Base-by-base conservation (phyloP, 2,113 vertebrate species). In the Channa argus region DNA sequence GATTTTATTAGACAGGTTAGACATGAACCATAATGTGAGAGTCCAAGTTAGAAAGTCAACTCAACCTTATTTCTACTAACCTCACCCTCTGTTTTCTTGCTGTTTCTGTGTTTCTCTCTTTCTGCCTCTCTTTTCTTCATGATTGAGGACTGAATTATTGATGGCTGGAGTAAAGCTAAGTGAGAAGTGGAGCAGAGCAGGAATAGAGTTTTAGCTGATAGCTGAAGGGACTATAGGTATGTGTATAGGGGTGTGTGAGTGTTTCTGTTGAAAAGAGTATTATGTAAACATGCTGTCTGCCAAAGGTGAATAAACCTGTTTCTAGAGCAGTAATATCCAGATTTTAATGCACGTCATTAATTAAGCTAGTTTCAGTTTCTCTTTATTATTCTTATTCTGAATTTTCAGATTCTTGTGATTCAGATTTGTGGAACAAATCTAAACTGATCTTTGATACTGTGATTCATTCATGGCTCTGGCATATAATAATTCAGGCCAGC, bases 71-170 rank as follows among this genome's bases (percentile, higher is more conserved):
- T 72, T 77, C 58, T 6, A 13, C 72, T 67, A 73, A 80, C 81
- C 82, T 88, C 82, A 79, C 86, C 85, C 82, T 77, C 82, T 71
- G 80, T 62, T 86, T 51, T 77, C 65, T 84, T 63, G 8, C 67
- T 67, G 24, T 24, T 24, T 24, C 24, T 41, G 59, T 45, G 53
- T 55, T 24, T 50, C 37, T 54, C 43, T 56, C 45, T 41, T 60
- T 45, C 58, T 55, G 36, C 63, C 71, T 49, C 67, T 63, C 60
- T 89, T 81, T 53, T 74, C 70, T 37, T 86, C 71, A 86, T 84
- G 86, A 91, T 91, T 87, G 72, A 89, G 77, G 79, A 67, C 84
- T 93, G 82, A 91, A 93, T 92, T 88, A 92, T 93, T 92, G 85
- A 93, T 93, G 81, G 74, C 58, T 63, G 56, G 70, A 81, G 82